Evolutionary conservation across 2,888 invertebrate species (phyloP), one percentile per base, ranked within the genome.

Genomic region (Homarus gammarus): DNA sequence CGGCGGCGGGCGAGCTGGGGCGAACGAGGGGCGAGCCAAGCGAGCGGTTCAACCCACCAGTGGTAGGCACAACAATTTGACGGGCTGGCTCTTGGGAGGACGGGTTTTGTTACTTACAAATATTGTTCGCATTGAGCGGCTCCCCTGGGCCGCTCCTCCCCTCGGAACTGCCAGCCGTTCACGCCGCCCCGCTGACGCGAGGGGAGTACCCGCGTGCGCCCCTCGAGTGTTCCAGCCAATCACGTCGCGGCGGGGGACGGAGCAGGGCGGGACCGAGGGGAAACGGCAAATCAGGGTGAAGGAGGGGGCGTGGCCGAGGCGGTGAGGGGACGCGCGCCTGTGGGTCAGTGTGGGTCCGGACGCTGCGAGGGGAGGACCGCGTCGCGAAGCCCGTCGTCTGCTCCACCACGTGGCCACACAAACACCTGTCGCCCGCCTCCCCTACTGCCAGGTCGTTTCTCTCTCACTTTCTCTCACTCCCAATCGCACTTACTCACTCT

Each of bases 101-200:
- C 61, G 86, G 91, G 90, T 91, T 91, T 91, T 91, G 91, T 91
- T 91, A 90, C 91, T 90, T 86, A 89, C 91, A 88, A 90, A 91
- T 89, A 91, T 91, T 89, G 88, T 90, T 88, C 88, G 81, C 91
- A 90, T 88, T 90, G 85, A 88, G 64, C 84, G 90, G 61, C 77
- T 88, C 88, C 86, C 89, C 31, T 84, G 90, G 89, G 81, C 89
- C 84, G 38, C 84, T 84, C 89, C 85, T 84, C 89, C 84, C 89
- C 89, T 89, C 89, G 81, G 89, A 81, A 38, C 6, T 81, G n/a
- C 64, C 89, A 85, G 85, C 89, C 89, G 89, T 85, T 89, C 89
- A 89, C 84, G 64, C 87, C 81, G 73, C 81, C 75, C 87, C 87
- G 81, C 81, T 72, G 87, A 85, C 84, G 84, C 84, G 84, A 84